These are phyloP conservation scores for Ariopsis seemanni DNA, from an alignment of 2,113 vertebrate species.

Conservation along the genomic window DNA sequence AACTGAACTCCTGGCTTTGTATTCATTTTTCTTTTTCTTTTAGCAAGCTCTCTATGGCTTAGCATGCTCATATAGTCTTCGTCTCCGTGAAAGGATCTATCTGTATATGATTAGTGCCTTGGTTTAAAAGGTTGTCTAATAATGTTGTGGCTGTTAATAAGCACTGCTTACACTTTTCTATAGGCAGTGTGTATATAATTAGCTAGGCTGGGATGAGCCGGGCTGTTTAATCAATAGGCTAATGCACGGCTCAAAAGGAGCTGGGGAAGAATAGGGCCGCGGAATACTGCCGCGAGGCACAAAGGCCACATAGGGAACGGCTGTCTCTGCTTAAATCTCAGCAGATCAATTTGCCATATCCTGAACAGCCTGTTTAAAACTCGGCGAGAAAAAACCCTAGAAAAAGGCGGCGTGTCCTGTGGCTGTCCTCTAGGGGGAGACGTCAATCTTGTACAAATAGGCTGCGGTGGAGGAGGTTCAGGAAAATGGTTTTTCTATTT, in stretches of 20 bases:
- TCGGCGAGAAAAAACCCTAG: background rate
- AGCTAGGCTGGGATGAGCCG: slow-evolving; percentile 38
- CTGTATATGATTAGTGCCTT: slow-evolving; percentile 36
- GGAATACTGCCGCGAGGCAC: slow-evolving; percentile 41
- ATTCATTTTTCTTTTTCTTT: background rate
- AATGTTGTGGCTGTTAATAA: slow-evolving; percentile 56
- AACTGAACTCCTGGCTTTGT: slow-evolving; percentile 20
- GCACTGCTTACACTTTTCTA: slow-evolving; percentile 40
- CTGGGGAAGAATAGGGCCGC: slow-evolving; percentile 28
- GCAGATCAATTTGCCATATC: slow-evolving; percentile 52
- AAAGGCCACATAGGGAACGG: slow-evolving; percentile 35
- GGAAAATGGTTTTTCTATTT: slow-evolving; percentile 40
- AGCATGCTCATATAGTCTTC: slow-evolving; percentile 12
- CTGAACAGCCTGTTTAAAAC: slow-evolving; percentile 8
- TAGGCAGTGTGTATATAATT: slow-evolving; percentile 53
- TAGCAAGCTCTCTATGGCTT: slow-evolving; percentile 1
- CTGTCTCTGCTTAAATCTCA: slow-evolving; percentile 40
- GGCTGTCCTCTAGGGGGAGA: slow-evolving; percentile 44
- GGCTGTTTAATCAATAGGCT: slow-evolving; percentile 53
- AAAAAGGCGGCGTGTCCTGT: background rate
- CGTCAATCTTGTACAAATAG: slow-evolving; percentile 9
- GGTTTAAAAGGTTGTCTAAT: slow-evolving; percentile 43
- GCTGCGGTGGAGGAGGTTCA: background rate
- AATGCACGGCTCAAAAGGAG: slow-evolving; percentile 44
- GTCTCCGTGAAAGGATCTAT: slow-evolving; percentile 33